Conservation (phyloP, 2,888 invertebrate genomes). For the Perithous albicinctus region DNA sequence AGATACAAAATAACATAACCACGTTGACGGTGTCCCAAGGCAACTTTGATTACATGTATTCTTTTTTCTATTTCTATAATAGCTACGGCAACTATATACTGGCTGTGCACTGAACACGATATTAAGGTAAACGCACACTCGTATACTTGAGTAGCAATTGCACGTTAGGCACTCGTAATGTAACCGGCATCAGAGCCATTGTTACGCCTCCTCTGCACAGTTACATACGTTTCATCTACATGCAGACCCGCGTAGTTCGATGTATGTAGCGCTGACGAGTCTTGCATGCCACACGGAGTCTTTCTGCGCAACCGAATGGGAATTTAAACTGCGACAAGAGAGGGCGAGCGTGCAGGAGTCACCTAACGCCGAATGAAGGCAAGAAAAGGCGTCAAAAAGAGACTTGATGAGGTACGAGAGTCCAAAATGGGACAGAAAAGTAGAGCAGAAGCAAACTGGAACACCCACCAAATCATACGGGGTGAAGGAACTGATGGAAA, state of each 20-base stretch:
- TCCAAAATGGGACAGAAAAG: background rate
- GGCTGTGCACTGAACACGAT: background rate
- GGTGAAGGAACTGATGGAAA: too few species aligned
- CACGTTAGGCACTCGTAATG: conserved; percentile 32
- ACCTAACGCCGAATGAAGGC: background rate
- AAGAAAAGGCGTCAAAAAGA: conserved; percentile 8
- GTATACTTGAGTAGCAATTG: background rate
- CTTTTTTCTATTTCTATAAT: background rate
- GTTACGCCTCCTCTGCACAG: conserved; percentile 9
- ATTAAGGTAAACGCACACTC: conserved; percentile 6
- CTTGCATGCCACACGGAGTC: conserved; percentile 39
- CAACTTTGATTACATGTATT: conserved; percentile 2
- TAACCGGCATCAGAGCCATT: conserved; percentile 5
- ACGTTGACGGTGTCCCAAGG: conserved; percentile 8
- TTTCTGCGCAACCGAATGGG: conserved; percentile 54
- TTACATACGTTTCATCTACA: background rate
- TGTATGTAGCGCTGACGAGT: background rate
- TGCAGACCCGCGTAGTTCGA: background rate
- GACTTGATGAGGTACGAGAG: conserved; percentile 2
- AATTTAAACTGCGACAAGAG: conserved; percentile 57
- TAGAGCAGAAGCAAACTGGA: background rate
- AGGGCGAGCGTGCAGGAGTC: conserved; percentile 59
- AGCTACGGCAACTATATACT: background rate
- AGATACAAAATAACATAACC: background rate
- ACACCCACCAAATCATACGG: too few species aligned